Percentiles rank a stretch among this genome's conserved stretches.
phyloP scores from a whole-genome alignment of 2,888 invertebrate genomes.

The Harpalus rubripes region DNA sequence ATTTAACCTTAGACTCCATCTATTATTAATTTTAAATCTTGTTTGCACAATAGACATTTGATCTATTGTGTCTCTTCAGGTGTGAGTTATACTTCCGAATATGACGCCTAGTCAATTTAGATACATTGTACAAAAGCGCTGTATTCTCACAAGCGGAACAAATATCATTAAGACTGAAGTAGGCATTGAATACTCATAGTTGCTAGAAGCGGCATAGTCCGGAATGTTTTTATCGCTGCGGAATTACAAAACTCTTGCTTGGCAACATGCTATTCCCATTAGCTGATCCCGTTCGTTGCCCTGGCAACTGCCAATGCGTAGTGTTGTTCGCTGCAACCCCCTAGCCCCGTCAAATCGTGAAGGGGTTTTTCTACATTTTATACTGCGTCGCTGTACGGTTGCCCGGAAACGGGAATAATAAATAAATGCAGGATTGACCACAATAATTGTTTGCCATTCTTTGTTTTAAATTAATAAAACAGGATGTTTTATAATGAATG shows the following conservation, averaged over 20 bases:
- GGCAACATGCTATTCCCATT: slow-evolving; percentile 67
- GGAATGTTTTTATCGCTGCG: slow-evolving; percentile 55
- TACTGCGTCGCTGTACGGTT: slow-evolving; percentile 10
- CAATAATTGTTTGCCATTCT: no score
- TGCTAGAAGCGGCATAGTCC: slow-evolving; percentile 8
- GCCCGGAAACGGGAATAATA: slow-evolving; percentile 6
- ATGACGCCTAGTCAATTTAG: not conserved
- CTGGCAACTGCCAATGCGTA: slow-evolving; percentile 51
- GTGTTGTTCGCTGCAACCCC: slow-evolving; percentile 10
- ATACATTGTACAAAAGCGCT: not conserved
- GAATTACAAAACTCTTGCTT: slow-evolving; percentile 65
- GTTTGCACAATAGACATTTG: no score
- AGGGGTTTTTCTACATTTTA: slow-evolving; percentile 19
- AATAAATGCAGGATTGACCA: not conserved
- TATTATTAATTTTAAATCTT: no score
- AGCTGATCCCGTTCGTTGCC: slow-evolving; percentile 58
- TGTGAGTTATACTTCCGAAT: not conserved
- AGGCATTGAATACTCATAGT: slow-evolving; percentile 19
- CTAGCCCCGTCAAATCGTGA: not conserved
- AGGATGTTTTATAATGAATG: no score
- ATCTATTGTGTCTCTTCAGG: no score
- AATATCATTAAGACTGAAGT: not conserved
- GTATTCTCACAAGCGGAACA: not conserved
- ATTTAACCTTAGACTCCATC: no score
- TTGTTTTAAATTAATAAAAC: no score